A percentile compares a stretch with the other conserved stretches of the same genome.
Conservation (phyloP, 2,113 vertebrate genomes). For the Rhea americana region DNA sequence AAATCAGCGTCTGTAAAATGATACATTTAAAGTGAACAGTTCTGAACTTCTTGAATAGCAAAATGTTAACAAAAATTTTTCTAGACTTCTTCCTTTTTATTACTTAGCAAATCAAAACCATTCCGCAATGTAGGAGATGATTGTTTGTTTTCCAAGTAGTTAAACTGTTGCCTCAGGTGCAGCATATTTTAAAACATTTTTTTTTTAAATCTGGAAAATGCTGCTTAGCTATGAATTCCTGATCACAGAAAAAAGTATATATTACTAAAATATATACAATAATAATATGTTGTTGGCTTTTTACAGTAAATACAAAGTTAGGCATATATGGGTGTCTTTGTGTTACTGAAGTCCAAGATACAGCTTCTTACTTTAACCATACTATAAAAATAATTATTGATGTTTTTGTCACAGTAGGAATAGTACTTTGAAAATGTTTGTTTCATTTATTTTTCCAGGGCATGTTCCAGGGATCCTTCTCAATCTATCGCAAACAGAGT, state of each 20-base stretch:
- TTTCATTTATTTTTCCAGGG: constrained; percentile 69
- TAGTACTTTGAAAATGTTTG: background rate
- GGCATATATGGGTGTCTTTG: background rate
- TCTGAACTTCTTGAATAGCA: background rate
- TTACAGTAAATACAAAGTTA: background rate
- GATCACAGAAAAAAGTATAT: background rate
- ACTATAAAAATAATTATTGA: background rate
- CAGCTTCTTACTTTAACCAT: background rate
- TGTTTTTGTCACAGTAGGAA: background rate
- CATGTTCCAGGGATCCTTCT: constrained; percentile 89
- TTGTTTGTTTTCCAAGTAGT: background rate
- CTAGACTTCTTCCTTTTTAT: background rate
- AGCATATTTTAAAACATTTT: background rate
- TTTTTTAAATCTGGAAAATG: background rate
- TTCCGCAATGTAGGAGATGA: background rate
- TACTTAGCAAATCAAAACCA: background rate
- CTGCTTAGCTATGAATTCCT: background rate
- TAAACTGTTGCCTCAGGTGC: background rate
- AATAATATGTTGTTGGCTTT: background rate
- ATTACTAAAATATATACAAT: fast-evolving
- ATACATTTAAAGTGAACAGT: background rate
- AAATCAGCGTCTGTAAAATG: background rate
- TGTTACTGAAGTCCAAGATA: background rate
- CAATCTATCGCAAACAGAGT: constrained; percentile 83
- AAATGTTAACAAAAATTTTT: background rate